phyloP scores from a whole-genome alignment of 2,888 invertebrate species.

The Venusia cambrica region DNA sequence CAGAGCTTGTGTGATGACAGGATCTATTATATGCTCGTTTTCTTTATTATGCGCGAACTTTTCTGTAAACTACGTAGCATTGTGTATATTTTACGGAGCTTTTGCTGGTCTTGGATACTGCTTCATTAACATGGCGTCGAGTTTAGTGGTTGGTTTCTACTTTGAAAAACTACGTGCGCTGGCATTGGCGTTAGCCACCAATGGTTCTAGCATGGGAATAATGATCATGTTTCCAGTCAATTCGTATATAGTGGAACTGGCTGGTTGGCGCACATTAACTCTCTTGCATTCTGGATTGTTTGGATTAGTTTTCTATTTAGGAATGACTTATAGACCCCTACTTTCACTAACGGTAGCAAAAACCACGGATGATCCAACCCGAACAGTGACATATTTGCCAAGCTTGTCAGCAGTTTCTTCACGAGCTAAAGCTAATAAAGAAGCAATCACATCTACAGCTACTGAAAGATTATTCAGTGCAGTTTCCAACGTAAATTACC shows the following conservation, averaged over 20 bases:
- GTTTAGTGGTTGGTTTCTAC: conserved; percentile 68
- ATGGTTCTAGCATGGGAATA: conserved; percentile 65
- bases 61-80: conserved; percentile 40
- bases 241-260: conserved; percentile 46
- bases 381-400: conserved; percentile 67
- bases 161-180: conserved; percentile 63
- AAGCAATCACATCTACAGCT: conserved; percentile 36
- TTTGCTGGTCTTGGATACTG: conserved; percentile 60
- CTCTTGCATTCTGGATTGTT: conserved; percentile 62
- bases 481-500: conserved; percentile 55
- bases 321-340: conserved; percentile 62
- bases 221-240: conserved; percentile 60
- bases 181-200: conserved; percentile 54
- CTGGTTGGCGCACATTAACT: conserved; percentile 60
- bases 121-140: conserved; percentile 56
- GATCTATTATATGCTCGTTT: conserved; percentile 53
- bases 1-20: conserved; percentile 60
- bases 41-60: conserved; percentile 58
- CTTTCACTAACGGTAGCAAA: conserved; percentile 57
- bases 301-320: conserved; percentile 54
- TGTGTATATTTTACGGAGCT: conserved; percentile 58
- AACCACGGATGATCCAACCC: conserved; percentile 53
- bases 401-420: conserved; percentile 47
- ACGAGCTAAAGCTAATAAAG: conserved; percentile 29
- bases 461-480: conserved; percentile 43